A percentile compares a stretch with the other conserved stretches of the same genome.
Conservation (phyloP, 2,797 vertebrate genomes). For the Spondyliosoma cantharus region DNA sequence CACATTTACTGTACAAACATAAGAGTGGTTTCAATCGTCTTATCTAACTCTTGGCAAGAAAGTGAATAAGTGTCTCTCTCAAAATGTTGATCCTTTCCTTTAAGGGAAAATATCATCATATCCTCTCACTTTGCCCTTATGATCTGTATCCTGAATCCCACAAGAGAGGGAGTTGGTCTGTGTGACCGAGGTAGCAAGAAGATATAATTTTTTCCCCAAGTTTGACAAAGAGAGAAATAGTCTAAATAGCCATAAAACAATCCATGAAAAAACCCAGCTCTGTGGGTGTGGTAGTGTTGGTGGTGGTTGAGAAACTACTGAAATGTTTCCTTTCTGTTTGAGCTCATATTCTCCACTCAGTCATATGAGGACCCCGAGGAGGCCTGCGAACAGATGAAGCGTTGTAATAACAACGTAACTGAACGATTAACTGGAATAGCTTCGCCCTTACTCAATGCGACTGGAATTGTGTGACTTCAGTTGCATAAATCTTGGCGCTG, state of each 20-base stretch:
- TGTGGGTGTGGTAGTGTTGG: conserved; percentile 65
- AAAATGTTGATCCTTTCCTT: neutral
- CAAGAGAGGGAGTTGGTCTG: conserved; percentile 31
- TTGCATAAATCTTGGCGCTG: conserved; percentile 74
- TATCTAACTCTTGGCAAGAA: neutral
- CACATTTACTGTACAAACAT: neutral
- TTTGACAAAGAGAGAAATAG: conserved; percentile 34
- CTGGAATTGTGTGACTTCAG: conserved; percentile 66
- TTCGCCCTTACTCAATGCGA: conserved; percentile 68
- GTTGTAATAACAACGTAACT: conserved; percentile 72
- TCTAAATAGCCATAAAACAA: conserved; percentile 50
- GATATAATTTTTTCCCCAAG: conserved; percentile 44
- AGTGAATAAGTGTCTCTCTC: neutral
- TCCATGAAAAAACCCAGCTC: conserved; percentile 47
- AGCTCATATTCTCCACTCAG: conserved; percentile 65
- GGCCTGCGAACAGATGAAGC: conserved; percentile 71
- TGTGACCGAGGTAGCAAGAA: conserved; percentile 27
- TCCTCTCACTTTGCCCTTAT: neutral
- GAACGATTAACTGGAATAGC: conserved; percentile 74
- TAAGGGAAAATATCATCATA: conserved; percentile 9
- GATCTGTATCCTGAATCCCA: conserved; percentile 30
- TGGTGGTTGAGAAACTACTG: conserved; percentile 37
- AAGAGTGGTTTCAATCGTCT: neutral
- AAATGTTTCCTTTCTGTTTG: conserved; percentile 64
- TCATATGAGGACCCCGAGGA: conserved; percentile 74